Evolutionary conservation across 2,113 vertebrate genomes (phyloP).

Genomic region (Ovibos moschatus): DNA sequence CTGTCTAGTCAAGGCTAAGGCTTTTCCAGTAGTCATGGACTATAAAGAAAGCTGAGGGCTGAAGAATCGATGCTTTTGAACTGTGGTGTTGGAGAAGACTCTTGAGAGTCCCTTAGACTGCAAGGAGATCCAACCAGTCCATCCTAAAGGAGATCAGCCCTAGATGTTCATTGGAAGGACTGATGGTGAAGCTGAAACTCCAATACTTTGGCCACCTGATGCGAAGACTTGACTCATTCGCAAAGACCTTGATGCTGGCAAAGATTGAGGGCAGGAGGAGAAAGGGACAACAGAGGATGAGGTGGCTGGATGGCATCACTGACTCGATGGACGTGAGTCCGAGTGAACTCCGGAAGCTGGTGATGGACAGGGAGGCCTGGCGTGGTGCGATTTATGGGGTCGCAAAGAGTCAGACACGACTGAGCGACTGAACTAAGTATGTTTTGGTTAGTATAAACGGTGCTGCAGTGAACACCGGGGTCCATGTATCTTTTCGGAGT

Average conservation of each 20-base stretch:
- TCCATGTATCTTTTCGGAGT: neutral
- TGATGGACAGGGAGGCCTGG: neutral
- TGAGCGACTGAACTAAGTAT: neutral
- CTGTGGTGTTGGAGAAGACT: neutral
- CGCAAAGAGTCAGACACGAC: accelerated
- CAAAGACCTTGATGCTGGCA: neutral
- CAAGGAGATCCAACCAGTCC: neutral
- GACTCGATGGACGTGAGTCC: neutral
- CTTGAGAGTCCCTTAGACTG: neutral
- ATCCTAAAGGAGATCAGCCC: neutral
- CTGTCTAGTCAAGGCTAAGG: neutral
- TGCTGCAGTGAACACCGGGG: neutral
- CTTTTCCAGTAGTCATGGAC: neutral
- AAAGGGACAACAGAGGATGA: neutral
- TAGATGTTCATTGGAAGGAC: neutral
- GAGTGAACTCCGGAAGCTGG: accelerated
- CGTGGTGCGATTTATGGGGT: neutral
- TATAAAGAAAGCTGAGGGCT: accelerated
- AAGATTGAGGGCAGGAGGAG: neutral
- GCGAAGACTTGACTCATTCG: neutral
- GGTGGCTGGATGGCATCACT: neutral
- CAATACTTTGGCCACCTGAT: neutral
- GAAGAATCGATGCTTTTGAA: neutral
- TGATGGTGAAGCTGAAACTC: neutral
- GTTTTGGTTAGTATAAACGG: neutral